Base-by-base conservation (phyloP, 1,140 invertebrate genomes). In the Archivesica marissinica region DNA sequence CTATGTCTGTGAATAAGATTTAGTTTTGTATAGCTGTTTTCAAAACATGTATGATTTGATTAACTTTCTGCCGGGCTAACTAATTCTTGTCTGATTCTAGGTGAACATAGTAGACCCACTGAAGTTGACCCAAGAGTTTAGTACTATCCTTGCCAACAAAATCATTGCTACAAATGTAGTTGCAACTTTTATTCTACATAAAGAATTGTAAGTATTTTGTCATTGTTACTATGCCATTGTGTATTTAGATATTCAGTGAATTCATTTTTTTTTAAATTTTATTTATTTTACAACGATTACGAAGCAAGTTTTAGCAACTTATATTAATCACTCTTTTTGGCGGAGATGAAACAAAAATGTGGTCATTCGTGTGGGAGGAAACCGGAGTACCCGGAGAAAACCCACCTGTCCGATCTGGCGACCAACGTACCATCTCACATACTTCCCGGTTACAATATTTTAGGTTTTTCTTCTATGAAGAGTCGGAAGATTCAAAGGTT, bases 31-130 rank as follows among this genome's bases (percentile, higher is more conserved):
- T n/a, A n/a, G n/a, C n/a, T n/a, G n/a, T n/a, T n/a, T n/a, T n/a
- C n/a, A n/a, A n/a, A n/a, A 47, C 17, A 7, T 47, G 41, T 47
- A 47, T 47, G 41, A 47, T 47, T 47, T 9, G 41, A 47, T n/a
- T 54, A 4, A 54, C 52, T 54, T n/a, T 13, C 25, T 54, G 7
- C 6, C 6, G 7, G 6, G 15, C 4, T n/a, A 54, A 11, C 7
- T 13, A 7, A 54, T 4, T n/a, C n/a, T 39, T 66, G 13, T 61
- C 15, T 59, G 39, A 0, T 86, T 41, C 84, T n/a, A 93, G 92
- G 92, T 94, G 44, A 93, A 93, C 78, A 92, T 92, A 81, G 93
- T 94, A 1, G 92, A 94, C 87, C 92, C 92, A 33, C 56, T 93
- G 35, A 93, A 92, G 68, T 56, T 94, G 50, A 92, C 89, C 54